Evolutionary conservation across 2,113 vertebrate species (phyloP), one percentile per base, ranked within the genome.

Genomic region (Rhinopomastus cyanomelas): DNA sequence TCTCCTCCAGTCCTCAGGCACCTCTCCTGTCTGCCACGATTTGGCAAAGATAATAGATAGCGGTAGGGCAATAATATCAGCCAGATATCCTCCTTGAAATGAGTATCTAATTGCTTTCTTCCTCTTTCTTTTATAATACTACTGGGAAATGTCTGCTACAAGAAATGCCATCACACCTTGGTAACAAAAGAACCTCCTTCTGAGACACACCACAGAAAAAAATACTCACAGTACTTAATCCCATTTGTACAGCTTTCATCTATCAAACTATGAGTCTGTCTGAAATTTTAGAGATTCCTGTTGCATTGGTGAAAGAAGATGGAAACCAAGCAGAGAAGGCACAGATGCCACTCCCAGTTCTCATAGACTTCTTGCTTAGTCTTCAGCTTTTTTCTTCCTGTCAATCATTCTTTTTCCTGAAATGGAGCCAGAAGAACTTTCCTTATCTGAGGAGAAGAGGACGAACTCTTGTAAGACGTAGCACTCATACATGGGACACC

Each of bases 121-220:
- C 92, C 23, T 95, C 30, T 95, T 80, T 65, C 7, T 95, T 96
- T 96, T 42, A 42, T 89, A 92, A 97, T 95, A 85, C 26, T 98
- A 97, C 81, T 99, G 98, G 98, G 94, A 96, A 89, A 92, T 37
- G 11, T 72, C 36, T 74, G 18, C 61, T 79, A 52, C 15, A 34
- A 83, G 60, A 66, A 84, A 81, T 14, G 11, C 8, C 85, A 67
- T 65, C 39, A 79, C 25, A 76, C 4, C 18, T 20, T 60, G 23
- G 11, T 34, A 59, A 81, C 34, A 72, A 52, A 88, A 73, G 4
- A 55, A 65, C 4, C 60, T 52, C 37, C 19, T 66, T 86, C 27
- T 75, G 53, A 62, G 34, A 52, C 42, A 29, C 11, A 83, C 44
- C 15, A 57, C 5, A 86, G 64, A 74, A 73, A 15, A 48, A 79